A percentile compares a stretch with the other conserved stretches of the same genome.
Evolutionary conservation across 2,797 vertebrate genomes (phyloP).

Genomic region (Helarctos malayanus): DNA sequence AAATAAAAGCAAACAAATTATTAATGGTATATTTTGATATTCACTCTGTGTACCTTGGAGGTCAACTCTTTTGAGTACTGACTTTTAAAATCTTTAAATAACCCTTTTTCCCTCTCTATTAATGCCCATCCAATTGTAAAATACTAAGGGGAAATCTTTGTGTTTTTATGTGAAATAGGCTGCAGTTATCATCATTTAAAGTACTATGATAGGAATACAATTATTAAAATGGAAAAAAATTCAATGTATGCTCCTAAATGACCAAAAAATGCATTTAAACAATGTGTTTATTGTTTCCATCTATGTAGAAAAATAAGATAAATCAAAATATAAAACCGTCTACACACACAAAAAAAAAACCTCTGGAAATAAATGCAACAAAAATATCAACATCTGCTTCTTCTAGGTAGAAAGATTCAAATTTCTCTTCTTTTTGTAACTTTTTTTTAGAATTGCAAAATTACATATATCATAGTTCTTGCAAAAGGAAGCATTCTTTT

Average conservation of each 20-base stretch:
- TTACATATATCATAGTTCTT: neutral
- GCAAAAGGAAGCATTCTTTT: neutral
- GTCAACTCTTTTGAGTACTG: neutral
- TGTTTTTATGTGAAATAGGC: neutral
- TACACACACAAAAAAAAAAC: neutral
- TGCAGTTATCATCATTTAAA: neutral
- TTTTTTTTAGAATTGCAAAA: too few species aligned
- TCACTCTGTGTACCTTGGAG: neutral
- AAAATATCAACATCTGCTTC: neutral
- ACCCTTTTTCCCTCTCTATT: neutral
- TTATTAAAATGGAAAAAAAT: neutral
- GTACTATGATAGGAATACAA: neutral
- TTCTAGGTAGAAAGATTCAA: neutral
- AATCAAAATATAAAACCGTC: neutral
- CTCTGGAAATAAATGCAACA: neutral
- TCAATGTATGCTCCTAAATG: neutral
- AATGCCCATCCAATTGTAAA: neutral
- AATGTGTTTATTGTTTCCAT: neutral
- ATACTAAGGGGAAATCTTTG: neutral
- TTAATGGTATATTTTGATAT: neutral
- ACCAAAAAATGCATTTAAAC: neutral
- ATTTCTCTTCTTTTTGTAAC: neutral
- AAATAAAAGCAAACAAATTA: neutral
- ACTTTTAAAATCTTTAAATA: neutral
- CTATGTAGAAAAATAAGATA: neutral